phyloP scores from a whole-genome alignment of 1,140 invertebrate genomes.

The Physella acuta region DNA sequence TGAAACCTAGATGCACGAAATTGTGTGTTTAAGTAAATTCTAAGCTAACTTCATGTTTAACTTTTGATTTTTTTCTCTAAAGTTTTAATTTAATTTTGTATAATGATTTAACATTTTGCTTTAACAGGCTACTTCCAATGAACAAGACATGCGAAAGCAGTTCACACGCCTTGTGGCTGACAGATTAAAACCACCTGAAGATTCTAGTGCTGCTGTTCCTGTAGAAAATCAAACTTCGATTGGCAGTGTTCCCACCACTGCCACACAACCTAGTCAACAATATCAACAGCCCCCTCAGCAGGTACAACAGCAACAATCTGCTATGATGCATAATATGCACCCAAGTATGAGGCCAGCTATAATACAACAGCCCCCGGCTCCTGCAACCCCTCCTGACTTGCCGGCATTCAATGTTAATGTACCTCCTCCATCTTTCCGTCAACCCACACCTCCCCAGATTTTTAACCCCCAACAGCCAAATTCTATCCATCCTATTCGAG shows the following conservation, averaged over 20 bases:
- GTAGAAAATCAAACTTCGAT: too few relatives aligned
- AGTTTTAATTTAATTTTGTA: too few relatives aligned
- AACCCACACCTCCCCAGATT: not conserved
- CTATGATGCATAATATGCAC: not conserved
- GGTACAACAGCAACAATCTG: not conserved
- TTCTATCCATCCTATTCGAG: not conserved
- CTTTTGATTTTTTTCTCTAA: too few relatives aligned
- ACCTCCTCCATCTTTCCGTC: constrained; percentile 1
- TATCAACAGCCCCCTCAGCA: not conserved
- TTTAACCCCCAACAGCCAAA: constrained; percentile 5
- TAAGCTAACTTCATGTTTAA: too few relatives aligned
- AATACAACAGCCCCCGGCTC: not conserved
- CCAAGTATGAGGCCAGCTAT: not conserved
- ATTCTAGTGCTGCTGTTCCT: not conserved
- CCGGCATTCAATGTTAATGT: constrained; percentile 3
- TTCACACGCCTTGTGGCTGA: constrained; percentile 10
- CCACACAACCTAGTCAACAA: constrained; percentile 7
- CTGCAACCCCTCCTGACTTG: not conserved
- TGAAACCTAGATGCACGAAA: too few relatives aligned
- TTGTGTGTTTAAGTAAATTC: too few relatives aligned
- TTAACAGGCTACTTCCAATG: not conserved
- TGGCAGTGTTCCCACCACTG: not conserved
- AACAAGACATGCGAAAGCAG: constrained; percentile 1
- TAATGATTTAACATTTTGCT: too few relatives aligned
- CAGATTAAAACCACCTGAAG: constrained; percentile 8